Conservation (phyloP, 2,113 vertebrate species). For the Platysternon megacephalum region DNA sequence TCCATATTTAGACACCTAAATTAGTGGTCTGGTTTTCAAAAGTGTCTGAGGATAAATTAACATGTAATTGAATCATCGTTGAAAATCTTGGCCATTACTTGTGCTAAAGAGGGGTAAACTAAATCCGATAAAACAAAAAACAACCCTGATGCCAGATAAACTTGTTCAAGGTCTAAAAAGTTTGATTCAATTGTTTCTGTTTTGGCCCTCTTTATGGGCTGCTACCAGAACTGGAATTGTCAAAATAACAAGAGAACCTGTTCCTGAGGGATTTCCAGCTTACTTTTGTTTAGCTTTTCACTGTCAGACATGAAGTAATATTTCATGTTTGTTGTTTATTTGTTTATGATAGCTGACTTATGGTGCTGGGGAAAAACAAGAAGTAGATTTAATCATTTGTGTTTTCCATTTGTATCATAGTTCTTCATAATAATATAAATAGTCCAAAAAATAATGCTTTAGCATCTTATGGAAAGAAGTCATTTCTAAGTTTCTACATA, state of each 20-base stretch:
- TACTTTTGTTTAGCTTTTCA: neutral
- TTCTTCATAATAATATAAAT: neutral
- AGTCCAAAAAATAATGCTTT: neutral
- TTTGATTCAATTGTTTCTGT: neutral
- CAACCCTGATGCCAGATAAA: neutral
- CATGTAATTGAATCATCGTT: neutral
- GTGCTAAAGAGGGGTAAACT: neutral
- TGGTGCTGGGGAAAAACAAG: neutral
- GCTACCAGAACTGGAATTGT: neutral
- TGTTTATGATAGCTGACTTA: neutral
- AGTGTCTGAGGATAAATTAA: neutral
- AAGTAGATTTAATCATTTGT: neutral
- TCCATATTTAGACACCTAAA: neutral
- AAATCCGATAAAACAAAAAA: neutral
- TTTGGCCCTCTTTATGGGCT: neutral
- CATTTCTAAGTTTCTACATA: neutral
- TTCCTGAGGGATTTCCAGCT: neutral
- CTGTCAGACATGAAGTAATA: neutral
- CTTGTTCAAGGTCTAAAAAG: neutral
- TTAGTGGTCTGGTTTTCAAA: neutral
- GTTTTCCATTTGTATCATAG: neutral
- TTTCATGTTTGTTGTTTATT: neutral
- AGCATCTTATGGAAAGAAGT: neutral
- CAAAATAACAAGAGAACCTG: neutral
- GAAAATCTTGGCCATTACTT: neutral